Percentiles rank a stretch among this genome's conserved stretches.
These are phyloP conservation scores for Pristionchus fissidentatus DNA, from an alignment of 2,888 invertebrate species.

Conservation along the genomic window DNA sequence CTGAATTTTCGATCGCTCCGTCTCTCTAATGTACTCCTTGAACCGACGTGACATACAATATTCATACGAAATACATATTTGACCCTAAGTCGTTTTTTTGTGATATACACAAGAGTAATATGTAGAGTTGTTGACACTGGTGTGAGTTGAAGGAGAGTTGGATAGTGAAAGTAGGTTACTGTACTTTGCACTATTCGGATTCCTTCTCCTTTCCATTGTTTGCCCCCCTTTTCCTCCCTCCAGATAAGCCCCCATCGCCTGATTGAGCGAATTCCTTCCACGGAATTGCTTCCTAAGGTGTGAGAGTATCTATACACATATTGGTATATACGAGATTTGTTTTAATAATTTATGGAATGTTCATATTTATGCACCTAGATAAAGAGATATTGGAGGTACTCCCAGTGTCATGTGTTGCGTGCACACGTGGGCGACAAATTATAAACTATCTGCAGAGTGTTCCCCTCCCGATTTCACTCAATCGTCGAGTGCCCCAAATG, in stretches of 20 bases:
- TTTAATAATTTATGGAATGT: conserved; percentile 43
- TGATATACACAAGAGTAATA: conserved; percentile 27
- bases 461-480: not conserved
- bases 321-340: conserved; percentile 46
- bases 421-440: not conserved
- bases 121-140: conserved; percentile 34
- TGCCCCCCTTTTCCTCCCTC: not conserved
- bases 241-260: conserved; percentile 20
- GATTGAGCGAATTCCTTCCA: not conserved
- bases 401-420: not conserved
- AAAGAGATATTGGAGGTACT: conserved; percentile 40
- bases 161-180: not conserved
- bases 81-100: conserved; percentile 32
- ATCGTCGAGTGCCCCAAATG: not conserved
- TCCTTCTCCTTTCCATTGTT: conserved; percentile 22
- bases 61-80: conserved; percentile 32
- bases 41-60: too few species aligned
- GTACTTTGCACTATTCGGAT: conserved; percentile 8
- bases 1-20: too few species aligned
- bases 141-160: not conserved
- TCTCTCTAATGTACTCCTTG: too few species aligned
- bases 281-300: conserved; percentile 4
- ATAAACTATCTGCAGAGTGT: not conserved
- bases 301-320: conserved; percentile 45
- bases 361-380: conserved; percentile 42